These are phyloP conservation scores for Dicranocentrus wangi DNA, from an alignment of 2,888 invertebrate genomes.

Conservation along the genomic window DNA sequence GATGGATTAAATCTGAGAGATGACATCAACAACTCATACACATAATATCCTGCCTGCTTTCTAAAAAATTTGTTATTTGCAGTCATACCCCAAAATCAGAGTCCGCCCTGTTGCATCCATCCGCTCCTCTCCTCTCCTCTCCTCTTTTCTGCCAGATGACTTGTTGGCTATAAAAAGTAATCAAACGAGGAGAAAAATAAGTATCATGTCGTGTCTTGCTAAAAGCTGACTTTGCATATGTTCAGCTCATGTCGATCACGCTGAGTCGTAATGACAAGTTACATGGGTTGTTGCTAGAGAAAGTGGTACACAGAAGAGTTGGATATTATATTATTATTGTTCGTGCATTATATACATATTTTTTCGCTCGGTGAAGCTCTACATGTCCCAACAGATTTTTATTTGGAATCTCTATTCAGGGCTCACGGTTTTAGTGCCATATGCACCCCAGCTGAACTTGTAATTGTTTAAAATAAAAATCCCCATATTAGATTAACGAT, in stretches of 20 bases:
- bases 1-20: constrained; percentile 20
- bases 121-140: constrained; percentile 13
- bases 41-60: constrained; percentile 41
- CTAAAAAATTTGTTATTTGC: constrained; percentile 23
- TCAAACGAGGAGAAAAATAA: constrained; percentile 31
- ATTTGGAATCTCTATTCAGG: too few relatives aligned
- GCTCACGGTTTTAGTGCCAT: too few relatives aligned
- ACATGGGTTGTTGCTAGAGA: constrained; percentile 47
- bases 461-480: constrained; percentile 42
- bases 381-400: too few relatives aligned
- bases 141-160: too few relatives aligned
- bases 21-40: too few relatives aligned
- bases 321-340: too few relatives aligned
- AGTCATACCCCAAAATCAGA: neutral
- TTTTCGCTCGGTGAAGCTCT: too few relatives aligned
- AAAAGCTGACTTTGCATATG: constrained; percentile 61
- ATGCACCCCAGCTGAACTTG: too few relatives aligned
- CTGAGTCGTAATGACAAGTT: constrained; percentile 60
- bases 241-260: constrained; percentile 53
- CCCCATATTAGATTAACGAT: constrained; percentile 68
- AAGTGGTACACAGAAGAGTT: constrained; percentile 29
- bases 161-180: constrained; percentile 11
- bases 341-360: too few relatives aligned
- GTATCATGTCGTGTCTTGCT: constrained; percentile 49
- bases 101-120: constrained; percentile 37